A percentile compares a stretch with the other conserved stretches of the same genome.
Conservation (phyloP, 2,797 vertebrate species). For the Chaenodraco wilsoni region DNA sequence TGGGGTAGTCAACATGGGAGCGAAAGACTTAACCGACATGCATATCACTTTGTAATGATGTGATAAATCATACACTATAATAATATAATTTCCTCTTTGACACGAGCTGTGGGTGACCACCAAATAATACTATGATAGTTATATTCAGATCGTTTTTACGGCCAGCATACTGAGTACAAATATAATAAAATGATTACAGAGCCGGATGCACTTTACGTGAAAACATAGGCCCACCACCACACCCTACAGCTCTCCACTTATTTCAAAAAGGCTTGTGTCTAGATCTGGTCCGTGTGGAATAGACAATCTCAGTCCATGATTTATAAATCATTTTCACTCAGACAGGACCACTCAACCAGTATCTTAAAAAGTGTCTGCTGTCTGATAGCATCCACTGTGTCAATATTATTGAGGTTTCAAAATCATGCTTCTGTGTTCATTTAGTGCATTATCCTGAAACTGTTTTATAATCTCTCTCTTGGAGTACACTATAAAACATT, state of each 20-base stretch:
- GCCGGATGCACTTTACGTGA: background rate
- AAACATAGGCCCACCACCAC: background rate
- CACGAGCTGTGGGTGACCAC: background rate
- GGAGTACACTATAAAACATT: background rate
- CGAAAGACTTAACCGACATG: background rate
- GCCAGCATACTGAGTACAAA: background rate
- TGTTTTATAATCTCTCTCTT: background rate
- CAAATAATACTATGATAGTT: background rate
- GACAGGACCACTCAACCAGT: background rate
- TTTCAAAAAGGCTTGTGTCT: background rate
- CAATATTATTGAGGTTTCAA: background rate
- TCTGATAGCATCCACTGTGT: background rate
- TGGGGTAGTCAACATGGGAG: background rate
- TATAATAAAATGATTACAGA: background rate
- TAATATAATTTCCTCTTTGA: background rate
- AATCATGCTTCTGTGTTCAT: background rate
- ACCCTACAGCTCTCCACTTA: background rate
- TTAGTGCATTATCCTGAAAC: background rate
- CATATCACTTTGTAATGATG: background rate
- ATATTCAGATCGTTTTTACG: too few relatives aligned
- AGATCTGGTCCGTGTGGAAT: background rate
- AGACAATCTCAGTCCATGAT: conserved; percentile 8
- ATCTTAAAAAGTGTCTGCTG: background rate
- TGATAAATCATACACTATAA: too few relatives aligned
- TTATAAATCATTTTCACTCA: conserved; percentile 18